Evolutionary conservation across 2,797 vertebrate species (phyloP).

Genomic region (Melopsittacus undulatus): DNA sequence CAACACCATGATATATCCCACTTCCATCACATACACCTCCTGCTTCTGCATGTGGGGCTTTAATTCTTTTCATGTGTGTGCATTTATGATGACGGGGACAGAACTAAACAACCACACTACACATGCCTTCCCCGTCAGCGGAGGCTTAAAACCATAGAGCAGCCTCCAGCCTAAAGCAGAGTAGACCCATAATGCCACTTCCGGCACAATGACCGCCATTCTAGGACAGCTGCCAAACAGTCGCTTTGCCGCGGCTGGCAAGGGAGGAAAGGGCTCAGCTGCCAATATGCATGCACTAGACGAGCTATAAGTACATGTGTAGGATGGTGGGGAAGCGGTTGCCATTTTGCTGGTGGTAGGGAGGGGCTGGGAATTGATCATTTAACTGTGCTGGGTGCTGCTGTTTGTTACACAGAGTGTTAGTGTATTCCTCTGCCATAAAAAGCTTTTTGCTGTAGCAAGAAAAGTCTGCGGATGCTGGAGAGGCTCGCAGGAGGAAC

Average conservation of each 20-base stretch:
- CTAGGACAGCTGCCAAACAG: neutral
- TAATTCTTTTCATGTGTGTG: too few species aligned
- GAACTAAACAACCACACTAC: too few species aligned
- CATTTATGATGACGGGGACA: rapidly evolving
- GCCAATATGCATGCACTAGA: rapidly evolving
- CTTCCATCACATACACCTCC: rapidly evolving
- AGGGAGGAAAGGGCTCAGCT: too few species aligned
- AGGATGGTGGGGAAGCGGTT: rapidly evolving
- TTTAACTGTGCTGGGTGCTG: rapidly evolving
- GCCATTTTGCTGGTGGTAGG: neutral
- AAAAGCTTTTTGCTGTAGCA: neutral
- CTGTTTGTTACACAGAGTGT: rapidly evolving
- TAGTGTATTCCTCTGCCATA: rapidly evolving
- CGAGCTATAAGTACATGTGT: rapidly evolving
- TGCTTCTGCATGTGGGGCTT: too few species aligned
- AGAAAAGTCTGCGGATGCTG: neutral
- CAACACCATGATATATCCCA: rapidly evolving
- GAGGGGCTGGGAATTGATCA: too few species aligned
- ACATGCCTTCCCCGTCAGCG: rapidly evolving
- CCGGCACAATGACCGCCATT: rapidly evolving
- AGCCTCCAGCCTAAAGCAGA: rapidly evolving
- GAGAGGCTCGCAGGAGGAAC: too few species aligned
- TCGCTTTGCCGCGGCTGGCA: neutral
- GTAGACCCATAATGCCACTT: neutral
- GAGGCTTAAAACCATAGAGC: neutral